Evolutionary conservation across 2,888 invertebrate species (phyloP), one percentile per base, ranked within the genome.

Genomic region (Thera britannica): DNA sequence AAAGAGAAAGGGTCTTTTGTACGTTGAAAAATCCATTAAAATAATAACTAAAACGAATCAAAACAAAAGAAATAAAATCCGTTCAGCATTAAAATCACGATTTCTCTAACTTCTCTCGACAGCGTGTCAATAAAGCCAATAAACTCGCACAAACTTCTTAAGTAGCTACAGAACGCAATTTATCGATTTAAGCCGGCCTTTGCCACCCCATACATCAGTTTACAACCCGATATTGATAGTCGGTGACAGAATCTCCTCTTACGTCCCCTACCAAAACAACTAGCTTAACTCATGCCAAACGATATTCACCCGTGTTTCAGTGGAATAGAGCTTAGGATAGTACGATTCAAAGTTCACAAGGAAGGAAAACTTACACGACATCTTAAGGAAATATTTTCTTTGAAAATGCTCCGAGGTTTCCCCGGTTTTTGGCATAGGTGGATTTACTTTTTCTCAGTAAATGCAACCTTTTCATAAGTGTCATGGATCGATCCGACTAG

Each of bases 201-300:
- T 87, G 84, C 89, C 89, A 91, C 91, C 91, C 90, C 81, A 89
- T 88, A 89, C 85, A 89, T 91, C 92, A 90, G 83, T 89, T 90
- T 90, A 86, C 84, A 88, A 78, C 78, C 68, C 83, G 87, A 90
- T 91, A 92, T 92, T 92, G 92, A 92, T 92, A 92, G 92, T 85
- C 88, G 90, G 84, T 88, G 92, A 92, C 92, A 90, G 85, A 79
- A 81, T 77, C 79, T 77, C 73, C 80, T 75, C 81, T 83, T 87
- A 86, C 86, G 77, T 85, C 86, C 90, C 90, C 89, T 80, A 78
- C 79, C 34, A 55, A 68, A 62, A 74, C 72, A 74, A 75, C 74
- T 67, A 68, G 73, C 72, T 65, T 36, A 12, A 55, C 51, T 58
- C 48, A 34, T 38, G n/a, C 58, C 34, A 52, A 46, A n/a, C 62